These are phyloP conservation scores for Argopecten irradians DNA, from an alignment of 1,140 invertebrate species.

Conservation along the genomic window DNA sequence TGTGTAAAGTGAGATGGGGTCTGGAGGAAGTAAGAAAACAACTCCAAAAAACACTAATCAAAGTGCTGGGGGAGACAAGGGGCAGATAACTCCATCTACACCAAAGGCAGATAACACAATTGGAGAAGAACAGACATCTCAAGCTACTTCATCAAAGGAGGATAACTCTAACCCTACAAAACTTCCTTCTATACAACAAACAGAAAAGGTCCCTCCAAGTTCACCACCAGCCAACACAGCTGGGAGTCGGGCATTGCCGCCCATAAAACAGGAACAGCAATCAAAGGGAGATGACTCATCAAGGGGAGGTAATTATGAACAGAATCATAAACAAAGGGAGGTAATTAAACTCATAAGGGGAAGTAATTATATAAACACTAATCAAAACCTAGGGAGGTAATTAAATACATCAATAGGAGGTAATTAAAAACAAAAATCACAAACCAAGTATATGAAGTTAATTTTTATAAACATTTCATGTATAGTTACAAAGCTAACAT, in stretches of 20 bases:
- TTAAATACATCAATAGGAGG: no score
- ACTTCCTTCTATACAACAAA: no score
- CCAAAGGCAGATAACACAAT: neutral
- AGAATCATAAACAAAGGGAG: no score
- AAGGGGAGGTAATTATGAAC: slow-evolving; percentile 6
- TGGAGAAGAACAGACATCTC: neutral
- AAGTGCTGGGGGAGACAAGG: neutral
- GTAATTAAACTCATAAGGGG: no score
- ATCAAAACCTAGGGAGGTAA: no score
- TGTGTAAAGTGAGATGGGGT: neutral
- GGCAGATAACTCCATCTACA: neutral
- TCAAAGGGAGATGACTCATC: neutral
- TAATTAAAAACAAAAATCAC: no score
- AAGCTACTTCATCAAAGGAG: neutral
- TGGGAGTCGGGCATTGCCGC: neutral
- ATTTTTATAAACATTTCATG: no score
- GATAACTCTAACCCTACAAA: neutral
- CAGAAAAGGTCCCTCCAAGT: no score
- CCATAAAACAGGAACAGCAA: neutral
- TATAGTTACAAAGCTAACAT: no score
- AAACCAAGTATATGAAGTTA: no score
- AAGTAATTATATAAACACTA: no score
- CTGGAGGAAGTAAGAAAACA: neutral
- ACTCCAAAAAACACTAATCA: neutral
- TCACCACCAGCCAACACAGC: no score